These are phyloP conservation scores for Thymelicus sylvestris DNA, from an alignment of 2,888 invertebrate genomes.

Conservation along the genomic window DNA sequence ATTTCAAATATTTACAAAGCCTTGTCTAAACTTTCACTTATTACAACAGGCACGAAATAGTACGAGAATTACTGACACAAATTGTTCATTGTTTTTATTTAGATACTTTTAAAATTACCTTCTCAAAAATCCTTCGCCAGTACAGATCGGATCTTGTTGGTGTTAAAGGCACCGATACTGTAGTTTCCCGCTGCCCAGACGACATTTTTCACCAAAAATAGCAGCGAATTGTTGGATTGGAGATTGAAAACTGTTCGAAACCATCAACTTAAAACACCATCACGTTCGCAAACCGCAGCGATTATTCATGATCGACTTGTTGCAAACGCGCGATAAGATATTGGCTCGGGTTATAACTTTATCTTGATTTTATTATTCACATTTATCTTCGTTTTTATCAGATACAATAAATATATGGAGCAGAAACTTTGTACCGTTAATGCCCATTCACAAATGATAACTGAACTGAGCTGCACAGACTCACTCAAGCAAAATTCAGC, in stretches of 20 bases:
- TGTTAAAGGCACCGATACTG: slow-evolving; percentile 73
- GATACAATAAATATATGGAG: slow-evolving; percentile 1
- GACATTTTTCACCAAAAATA: slow-evolving; percentile 66
- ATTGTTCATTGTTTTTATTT: not conserved
- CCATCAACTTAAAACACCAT: slow-evolving; percentile 52
- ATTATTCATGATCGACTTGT: slow-evolving; percentile 62
- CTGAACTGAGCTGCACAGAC: too few relatives aligned
- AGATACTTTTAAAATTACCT: slow-evolving; percentile 58
- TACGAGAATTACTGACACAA: slow-evolving; percentile 2
- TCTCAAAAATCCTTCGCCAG: slow-evolving; percentile 81
- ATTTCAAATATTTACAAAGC: slow-evolving; percentile 14
- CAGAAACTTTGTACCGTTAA: slow-evolving; percentile 30
- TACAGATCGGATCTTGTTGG: slow-evolving; percentile 77
- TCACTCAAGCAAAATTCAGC: too few relatives aligned
- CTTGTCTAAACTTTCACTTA: slow-evolving; percentile 37
- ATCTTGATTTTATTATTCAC: slow-evolving; percentile 47
- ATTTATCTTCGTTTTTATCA: slow-evolving; percentile 37
- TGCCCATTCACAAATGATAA: not conserved
- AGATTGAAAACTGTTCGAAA: slow-evolving; percentile 35
- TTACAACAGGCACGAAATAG: slow-evolving; percentile 6
- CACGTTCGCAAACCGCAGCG: slow-evolving; percentile 47
- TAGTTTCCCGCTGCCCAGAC: slow-evolving; percentile 66
- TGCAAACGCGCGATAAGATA: slow-evolving; percentile 62
- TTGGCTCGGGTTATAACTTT: slow-evolving; percentile 43
- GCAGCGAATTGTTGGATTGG: slow-evolving; percentile 45